Percentiles rank a stretch among this genome's conserved stretches.
Conservation (phyloP, 2,113 vertebrate genomes). For the Neofelis nebulosa region DNA sequence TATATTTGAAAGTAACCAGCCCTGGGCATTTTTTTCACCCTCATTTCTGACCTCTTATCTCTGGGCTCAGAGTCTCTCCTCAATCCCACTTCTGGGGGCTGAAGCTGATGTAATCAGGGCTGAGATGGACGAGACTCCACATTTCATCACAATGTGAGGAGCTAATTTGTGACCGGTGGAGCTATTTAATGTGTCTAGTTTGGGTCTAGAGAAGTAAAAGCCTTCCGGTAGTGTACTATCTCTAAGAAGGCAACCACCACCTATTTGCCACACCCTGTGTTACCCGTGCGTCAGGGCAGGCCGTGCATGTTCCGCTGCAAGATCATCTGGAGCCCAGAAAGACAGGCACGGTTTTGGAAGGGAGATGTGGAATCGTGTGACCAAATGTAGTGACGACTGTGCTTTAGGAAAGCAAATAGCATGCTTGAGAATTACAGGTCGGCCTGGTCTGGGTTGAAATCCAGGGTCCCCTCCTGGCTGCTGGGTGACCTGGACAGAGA, state of each 20-base stretch:
- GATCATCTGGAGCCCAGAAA: neutral
- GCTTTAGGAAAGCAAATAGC: neutral
- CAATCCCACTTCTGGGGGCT: neutral
- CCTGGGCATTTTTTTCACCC: neutral
- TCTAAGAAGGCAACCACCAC: neutral
- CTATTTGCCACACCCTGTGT: fast-evolving
- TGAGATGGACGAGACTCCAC: neutral
- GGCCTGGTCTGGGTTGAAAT: neutral
- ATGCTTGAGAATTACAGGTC: neutral
- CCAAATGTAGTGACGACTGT: neutral
- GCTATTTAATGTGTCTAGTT: neutral
- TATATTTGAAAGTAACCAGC: neutral
- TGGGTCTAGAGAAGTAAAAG: neutral
- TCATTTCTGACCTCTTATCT: neutral
- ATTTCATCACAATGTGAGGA: neutral
- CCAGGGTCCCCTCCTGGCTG: neutral
- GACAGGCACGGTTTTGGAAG: neutral
- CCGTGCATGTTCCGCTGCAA: fast-evolving
- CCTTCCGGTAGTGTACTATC: neutral
- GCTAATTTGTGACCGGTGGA: neutral
- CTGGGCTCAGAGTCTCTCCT: neutral
- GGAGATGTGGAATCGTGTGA: neutral
- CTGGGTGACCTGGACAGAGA: neutral
- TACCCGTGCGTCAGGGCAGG: neutral
- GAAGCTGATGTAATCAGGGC: neutral